These are phyloP conservation scores for Chloroceryle aenea DNA, from an alignment of 2,113 vertebrate genomes.

Conservation along the genomic window DNA sequence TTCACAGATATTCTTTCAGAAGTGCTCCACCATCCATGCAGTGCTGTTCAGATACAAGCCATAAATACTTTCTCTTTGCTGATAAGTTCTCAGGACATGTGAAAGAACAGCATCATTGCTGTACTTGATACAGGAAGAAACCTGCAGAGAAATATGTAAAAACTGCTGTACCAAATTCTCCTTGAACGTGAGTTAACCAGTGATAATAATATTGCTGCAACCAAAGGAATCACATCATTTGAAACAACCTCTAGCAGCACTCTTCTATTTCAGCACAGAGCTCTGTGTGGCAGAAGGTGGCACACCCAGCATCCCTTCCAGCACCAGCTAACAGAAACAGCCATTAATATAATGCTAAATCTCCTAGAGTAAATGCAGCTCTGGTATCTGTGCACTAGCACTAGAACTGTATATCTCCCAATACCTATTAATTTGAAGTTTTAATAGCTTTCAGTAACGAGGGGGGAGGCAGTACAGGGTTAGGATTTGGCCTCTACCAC, in stretches of 20 bases:
- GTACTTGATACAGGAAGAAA: background rate
- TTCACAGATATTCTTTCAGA: conserved; percentile 51
- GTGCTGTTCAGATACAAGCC: conserved; percentile 8
- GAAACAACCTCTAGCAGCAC: background rate
- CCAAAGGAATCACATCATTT: background rate
- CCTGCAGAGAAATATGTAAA: background rate
- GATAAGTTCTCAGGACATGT: background rate
- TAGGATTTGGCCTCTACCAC: background rate
- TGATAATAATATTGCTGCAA: background rate
- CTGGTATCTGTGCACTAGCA: background rate
- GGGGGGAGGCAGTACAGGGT: no score
- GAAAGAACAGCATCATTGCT: no score
- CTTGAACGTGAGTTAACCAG: background rate
- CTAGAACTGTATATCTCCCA: background rate
- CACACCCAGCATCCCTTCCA: background rate
- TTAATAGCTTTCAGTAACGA: background rate
- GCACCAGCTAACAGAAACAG: background rate
- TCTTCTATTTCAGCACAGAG: background rate
- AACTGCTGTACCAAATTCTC: background rate
- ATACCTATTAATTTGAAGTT: background rate
- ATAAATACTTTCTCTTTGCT: conserved; percentile 21
- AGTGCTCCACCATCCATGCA: conserved; percentile 49
- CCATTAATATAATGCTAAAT: background rate
- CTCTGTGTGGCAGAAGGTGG: background rate
- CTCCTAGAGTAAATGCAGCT: background rate